phyloP scores from a whole-genome alignment of 2,888 invertebrate genomes.

The Esperia sulphurella region DNA sequence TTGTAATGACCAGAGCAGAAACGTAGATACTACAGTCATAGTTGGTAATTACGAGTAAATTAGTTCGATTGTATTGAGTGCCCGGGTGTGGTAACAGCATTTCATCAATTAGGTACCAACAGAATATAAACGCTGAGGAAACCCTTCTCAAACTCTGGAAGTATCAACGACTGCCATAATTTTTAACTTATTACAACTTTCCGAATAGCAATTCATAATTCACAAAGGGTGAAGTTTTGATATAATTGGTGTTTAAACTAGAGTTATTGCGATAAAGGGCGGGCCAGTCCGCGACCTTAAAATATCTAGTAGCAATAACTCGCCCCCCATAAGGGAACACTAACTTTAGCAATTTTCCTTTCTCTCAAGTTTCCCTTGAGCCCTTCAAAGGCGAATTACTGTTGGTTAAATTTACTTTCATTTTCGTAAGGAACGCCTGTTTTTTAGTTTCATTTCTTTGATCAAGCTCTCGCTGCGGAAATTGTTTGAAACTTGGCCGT shows the following conservation, averaged over 20 bases:
- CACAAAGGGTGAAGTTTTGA: conserved; percentile 31
- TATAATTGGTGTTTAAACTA: conserved; percentile 38
- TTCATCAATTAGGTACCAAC: too few relatives aligned
- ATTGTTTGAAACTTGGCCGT: conserved; percentile 66
- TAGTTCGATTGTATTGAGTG: too few relatives aligned
- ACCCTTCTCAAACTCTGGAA: conserved; percentile 16
- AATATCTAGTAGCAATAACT: conserved; percentile 56
- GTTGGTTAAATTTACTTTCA: conserved; percentile 74
- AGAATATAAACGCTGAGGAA: background rate
- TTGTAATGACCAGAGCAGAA: too few relatives aligned
- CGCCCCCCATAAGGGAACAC: conserved; percentile 63
- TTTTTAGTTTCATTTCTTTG: conserved; percentile 77
- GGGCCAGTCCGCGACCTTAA: conserved; percentile 36
- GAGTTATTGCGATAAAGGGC: conserved; percentile 33
- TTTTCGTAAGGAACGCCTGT: conserved; percentile 61
- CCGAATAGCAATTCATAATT: conserved; percentile 23
- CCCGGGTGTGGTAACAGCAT: too few relatives aligned
- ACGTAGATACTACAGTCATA: too few relatives aligned
- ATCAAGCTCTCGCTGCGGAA: conserved; percentile 70
- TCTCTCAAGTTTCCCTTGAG: conserved; percentile 50
- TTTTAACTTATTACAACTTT: conserved; percentile 21
- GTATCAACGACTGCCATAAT: conserved; percentile 22
- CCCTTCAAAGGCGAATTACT: conserved; percentile 74
- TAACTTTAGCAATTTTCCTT: conserved; percentile 76
- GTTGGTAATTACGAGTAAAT: too few relatives aligned